Conservation (phyloP, 2,888 invertebrate species). For the Leucoptera coffeella region DNA sequence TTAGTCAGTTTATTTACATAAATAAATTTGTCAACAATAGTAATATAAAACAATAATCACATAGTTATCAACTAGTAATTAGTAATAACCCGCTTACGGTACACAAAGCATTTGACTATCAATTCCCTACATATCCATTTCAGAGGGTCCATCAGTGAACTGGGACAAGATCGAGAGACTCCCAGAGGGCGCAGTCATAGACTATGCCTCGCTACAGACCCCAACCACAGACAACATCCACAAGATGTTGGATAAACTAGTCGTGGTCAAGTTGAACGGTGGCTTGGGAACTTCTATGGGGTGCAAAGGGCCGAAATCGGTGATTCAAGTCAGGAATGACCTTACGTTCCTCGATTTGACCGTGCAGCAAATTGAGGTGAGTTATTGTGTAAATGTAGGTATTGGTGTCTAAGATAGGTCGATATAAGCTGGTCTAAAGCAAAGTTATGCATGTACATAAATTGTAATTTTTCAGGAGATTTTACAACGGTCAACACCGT, state of each 20-base stretch:
- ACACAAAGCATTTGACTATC: too few species aligned
- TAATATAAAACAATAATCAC: too few species aligned
- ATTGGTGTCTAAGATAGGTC: too few species aligned
- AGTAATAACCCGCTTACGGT: too few species aligned
- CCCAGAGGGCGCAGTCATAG: slow-evolving; percentile 76
- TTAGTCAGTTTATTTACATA: too few species aligned
- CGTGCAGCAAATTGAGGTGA: slow-evolving; percentile 93
- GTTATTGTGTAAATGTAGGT: too few species aligned
- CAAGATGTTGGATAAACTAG: slow-evolving; percentile 79
- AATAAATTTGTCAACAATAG: too few species aligned
- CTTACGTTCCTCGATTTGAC: slow-evolving; percentile 93
- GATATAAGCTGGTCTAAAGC: too few species aligned
- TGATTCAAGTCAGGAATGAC: slow-evolving; percentile 89
- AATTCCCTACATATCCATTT: slow-evolving; percentile 5
- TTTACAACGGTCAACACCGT: too few species aligned
- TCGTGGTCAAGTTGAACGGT: slow-evolving; percentile 93
- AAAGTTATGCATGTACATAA: too few species aligned
- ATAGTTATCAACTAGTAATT: too few species aligned
- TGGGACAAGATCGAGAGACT: slow-evolving; percentile 92
- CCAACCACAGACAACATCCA: slow-evolving; percentile 60
- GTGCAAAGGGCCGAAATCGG: slow-evolving; percentile 92
- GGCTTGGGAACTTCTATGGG: slow-evolving; percentile 97
- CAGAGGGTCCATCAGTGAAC: slow-evolving; percentile 69
- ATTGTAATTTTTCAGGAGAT: too few species aligned
- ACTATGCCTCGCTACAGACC: slow-evolving; percentile 64